Base-by-base conservation (phyloP, 1,140 invertebrate species). In the Hesperophylax magnus region DNA sequence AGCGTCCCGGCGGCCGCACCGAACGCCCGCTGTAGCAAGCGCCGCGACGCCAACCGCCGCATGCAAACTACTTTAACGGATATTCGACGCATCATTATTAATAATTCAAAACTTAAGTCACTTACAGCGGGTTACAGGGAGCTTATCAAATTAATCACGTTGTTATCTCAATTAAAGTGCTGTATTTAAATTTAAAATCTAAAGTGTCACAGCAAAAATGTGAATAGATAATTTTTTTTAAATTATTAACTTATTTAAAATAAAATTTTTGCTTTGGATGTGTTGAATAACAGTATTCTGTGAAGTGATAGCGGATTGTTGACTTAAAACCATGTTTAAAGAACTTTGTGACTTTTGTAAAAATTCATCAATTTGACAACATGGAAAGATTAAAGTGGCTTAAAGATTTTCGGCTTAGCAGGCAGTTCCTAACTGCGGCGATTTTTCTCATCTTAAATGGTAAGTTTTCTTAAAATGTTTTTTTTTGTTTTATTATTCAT, bases 1-100 rank as follows among this genome's bases (percentile, higher is more conserved):
- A 78, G 77, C 61, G 34, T 65, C 77, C 39, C 77, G 77, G 77
- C 77, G 61, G 14, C 34, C 77, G 77, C 22, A 22, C 77, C 20
- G 47, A 54, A 20, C 77, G 61, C 61, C 63, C 77, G 77, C 63
- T 39, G 39, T 47, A 47, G 39, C 34, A 24, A 31, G 31, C 77
- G 34, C 47, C 60, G 63, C 61, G 56, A 63, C 75, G 39, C 24
- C 39, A 14, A 47, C 39, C 9, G 17, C 22, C 22, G 14, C 69
- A 53, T 72, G 47, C 39, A 53, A 47, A 72, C 22, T 20, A 54
- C 47, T 71, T 24, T 18, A 53, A 15, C 52, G 39, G 69, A 52
- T 72, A 22, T 53, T 52, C 52, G 39, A 18, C 69, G 27, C 20
- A 72, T 53, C 69, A 52, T 22, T 47, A 47, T 47, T 53, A 72